These are phyloP conservation scores for Lasiurus borealis DNA, from an alignment of 2,113 vertebrate genomes.

Conservation along the genomic window DNA sequence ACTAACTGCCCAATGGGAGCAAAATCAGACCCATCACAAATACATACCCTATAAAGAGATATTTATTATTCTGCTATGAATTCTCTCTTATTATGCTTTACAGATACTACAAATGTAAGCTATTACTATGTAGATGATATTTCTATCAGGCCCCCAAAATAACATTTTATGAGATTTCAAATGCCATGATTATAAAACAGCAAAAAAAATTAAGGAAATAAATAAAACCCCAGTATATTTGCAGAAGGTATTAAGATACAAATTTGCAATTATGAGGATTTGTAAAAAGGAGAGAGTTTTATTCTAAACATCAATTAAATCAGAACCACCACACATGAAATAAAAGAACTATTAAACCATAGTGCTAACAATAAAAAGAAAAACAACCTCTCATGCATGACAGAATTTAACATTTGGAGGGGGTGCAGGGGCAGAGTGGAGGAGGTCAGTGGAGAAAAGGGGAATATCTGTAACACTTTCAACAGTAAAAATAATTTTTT, in stretches of 20 bases:
- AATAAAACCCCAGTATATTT: background rate
- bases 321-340: conserved; percentile 28
- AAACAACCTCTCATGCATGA: background rate
- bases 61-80: background rate
- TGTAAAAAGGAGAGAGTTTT: background rate
- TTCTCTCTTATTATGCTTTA: conserved; percentile 30
- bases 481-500: too few species aligned
- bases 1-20: background rate
- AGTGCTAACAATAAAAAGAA: background rate
- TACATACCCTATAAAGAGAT: background rate
- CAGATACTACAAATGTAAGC: conserved; percentile 3
- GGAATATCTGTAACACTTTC: too few species aligned
- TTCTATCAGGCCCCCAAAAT: background rate
- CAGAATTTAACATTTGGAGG: background rate
- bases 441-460: too few species aligned
- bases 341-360: conserved; percentile 1
- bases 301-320: conserved; percentile 44
- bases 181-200: conserved; percentile 25
- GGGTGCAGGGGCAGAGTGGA: too few species aligned
- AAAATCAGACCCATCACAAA: conserved; percentile 29
- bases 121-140: conserved; percentile 21
- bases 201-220: conserved; percentile 40
- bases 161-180: conserved; percentile 50
- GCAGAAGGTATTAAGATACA: conserved; percentile 10
- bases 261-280: conserved; percentile 32